Evolutionary conservation across 2,113 vertebrate species (phyloP).

Genomic region (Clinocottus analis): DNA sequence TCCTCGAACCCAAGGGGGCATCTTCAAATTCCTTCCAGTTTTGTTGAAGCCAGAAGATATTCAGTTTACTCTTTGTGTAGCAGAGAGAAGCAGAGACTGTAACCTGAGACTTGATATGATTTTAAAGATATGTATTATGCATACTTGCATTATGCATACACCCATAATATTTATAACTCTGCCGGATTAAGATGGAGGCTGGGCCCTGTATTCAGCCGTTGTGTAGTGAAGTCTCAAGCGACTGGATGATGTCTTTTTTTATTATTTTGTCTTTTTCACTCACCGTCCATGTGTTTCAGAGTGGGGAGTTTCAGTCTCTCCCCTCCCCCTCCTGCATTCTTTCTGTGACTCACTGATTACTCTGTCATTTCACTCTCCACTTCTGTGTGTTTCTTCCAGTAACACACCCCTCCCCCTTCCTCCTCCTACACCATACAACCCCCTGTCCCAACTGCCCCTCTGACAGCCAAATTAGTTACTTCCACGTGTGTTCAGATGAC

Average conservation of each 20-base stretch:
- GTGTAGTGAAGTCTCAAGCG: neutral
- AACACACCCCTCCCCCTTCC: neutral
- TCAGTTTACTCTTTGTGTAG: neutral
- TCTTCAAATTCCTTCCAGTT: neutral
- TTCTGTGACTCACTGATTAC: neutral
- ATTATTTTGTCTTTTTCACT: neutral
- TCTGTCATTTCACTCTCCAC: neutral
- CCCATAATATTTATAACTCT: neutral
- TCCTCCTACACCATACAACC: neutral
- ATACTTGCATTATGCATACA: no score
- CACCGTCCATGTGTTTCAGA: neutral
- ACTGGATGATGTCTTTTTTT: neutral
- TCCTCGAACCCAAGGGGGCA: neutral
- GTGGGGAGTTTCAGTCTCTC: no score
- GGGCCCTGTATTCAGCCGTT: neutral
- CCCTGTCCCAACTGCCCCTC: neutral
- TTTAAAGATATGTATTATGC: neutral
- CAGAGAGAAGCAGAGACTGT: neutral
- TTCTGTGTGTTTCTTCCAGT: constrained; percentile 41
- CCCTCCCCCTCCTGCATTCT: neutral
- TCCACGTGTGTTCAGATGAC: neutral
- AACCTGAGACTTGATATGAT: neutral
- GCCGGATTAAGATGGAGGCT: neutral
- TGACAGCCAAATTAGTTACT: constrained; percentile 9
- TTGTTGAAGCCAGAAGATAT: neutral